These are phyloP conservation scores for Caenorhabditis sp. DNA, from an alignment of 2,888 invertebrate genomes.

Conservation along the genomic window DNA sequence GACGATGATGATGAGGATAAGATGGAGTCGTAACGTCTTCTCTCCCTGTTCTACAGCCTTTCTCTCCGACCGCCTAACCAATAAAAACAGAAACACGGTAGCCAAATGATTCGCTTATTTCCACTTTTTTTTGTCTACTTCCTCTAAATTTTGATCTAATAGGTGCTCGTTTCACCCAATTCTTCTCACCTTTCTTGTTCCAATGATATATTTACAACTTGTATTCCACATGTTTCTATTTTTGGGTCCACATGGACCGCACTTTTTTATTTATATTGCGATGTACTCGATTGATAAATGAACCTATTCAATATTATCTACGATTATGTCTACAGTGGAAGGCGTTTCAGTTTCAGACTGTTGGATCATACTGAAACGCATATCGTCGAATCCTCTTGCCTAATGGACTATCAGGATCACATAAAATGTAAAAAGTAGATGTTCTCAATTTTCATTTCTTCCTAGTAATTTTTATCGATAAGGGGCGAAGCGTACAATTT, in stretches of 20 bases:
- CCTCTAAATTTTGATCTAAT: slow-evolving; percentile 37
- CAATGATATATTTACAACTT: neutral
- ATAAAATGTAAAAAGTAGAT: too few species aligned
- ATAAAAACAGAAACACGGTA: slow-evolving; percentile 26
- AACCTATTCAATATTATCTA: slow-evolving; percentile 5
- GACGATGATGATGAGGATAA: slow-evolving; percentile 45
- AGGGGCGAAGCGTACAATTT: too few species aligned
- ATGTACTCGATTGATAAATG: slow-evolving; percentile 46
- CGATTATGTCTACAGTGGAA: too few species aligned
- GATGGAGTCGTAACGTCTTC: slow-evolving; percentile 45
- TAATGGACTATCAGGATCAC: too few species aligned
- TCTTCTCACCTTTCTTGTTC: neutral
- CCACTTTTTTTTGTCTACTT: neutral
- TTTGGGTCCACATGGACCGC: slow-evolving; percentile 34
- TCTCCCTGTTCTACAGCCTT: neutral
- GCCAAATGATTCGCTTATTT: slow-evolving; percentile 41
- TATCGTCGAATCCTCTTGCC: too few species aligned
- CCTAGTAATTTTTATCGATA: too few species aligned
- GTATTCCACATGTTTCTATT: slow-evolving; percentile 25
- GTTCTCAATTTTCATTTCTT: too few species aligned
- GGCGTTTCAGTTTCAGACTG: neutral
- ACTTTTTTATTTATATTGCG: slow-evolving; percentile 36
- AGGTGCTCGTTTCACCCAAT: slow-evolving; percentile 40
- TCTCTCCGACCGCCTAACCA: slow-evolving; percentile 2
- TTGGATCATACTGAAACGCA: too few species aligned